Base-by-base conservation (phyloP, 2,797 vertebrate species). In the Melanotaenia maccullochi region DNA sequence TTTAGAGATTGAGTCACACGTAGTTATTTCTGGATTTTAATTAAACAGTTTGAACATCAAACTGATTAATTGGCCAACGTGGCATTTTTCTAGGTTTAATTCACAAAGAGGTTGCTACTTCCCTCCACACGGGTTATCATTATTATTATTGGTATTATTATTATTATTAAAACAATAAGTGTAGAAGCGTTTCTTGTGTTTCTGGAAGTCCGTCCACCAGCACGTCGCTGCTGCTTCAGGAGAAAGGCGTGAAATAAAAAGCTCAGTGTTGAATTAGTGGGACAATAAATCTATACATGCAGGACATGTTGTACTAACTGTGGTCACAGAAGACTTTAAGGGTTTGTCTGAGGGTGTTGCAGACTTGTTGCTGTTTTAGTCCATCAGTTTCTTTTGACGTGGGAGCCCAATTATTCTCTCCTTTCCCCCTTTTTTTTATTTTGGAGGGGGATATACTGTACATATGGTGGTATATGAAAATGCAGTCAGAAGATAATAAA, bases 331-430 rank as follows among this genome's bases (percentile, higher is more conserved):
- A 60, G 60, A 78, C 60, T 72, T 60, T 13, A 5, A 2, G 66
- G 65, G 35, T 78, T 56, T 65, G 67, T 71, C 55, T 73, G 72
- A 65, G 71, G 67, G 64, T 60, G 65, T 75, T 77, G 75, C 71
- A 51, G 80, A 91, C 88, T 90, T 91, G 89, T 90, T 90, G 87
- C 86, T 81, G 78, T 77, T 80, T 71, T 68, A 40, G 72, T 77
- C 62, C 56, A 63, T 76, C 67, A 24, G 30, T 82, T 78, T 69
- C 40, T 52, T 73, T 75, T 16, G 33, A n/a, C 33, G 13, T 33
- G 28, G 6, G 6, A 16, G 6, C 12, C 12, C 13, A 32, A 5
- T 32, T 32, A 56, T 9, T 59, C 56, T 28, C 11, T 20, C n/a
- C 16, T 28, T 40, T 25, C 42, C 40, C 13, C 3, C 3, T 3